Evolutionary conservation across 2,888 invertebrate genomes (phyloP), one percentile per base, ranked within the genome.

Genomic region (Morpho achilles): DNA sequence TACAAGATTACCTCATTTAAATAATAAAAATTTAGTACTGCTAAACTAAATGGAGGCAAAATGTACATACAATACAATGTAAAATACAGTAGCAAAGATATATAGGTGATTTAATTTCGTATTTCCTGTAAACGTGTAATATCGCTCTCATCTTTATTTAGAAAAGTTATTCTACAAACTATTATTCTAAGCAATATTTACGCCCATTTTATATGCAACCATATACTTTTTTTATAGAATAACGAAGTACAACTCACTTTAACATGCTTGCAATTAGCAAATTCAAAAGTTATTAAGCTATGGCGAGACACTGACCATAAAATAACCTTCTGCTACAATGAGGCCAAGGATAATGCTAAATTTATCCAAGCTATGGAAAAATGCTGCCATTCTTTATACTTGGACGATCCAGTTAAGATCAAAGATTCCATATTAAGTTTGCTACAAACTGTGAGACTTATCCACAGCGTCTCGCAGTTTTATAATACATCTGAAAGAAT

Each of bases 401-500:
- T 98, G 61, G 97, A 98, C 75, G 97, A 97, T 84, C 98, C 98
- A 4, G 97, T 97, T 7, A 95, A 95, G 80, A 98, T 98, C 93
- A 94, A 96, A 76, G 96, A 97, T 71, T 97, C 96, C 0, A 95
- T 98, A 63, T 91, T 98, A 58, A 96, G 97, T 58, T 87, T 98
- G 40, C 87, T 98, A 65, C 98, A 98, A 87, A 98, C 98, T 0
- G 97, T 99, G 8, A 91, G 97, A 44, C 91, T 98, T 68, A 98
- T 98, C 71, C 97, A 98, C 78, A 97, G 96, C 74, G 97, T 98
- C 6, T 98, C 98, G 0, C 96, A 97, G 78, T 98, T 97, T 83
- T 99, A 98, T 78, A 98, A 98, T 76, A 98, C 98, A 0, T 97
- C 98, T 0, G 98, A 99, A 84, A 93, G 98, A 71, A 98, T 98